Percentiles rank a stretch among this genome's conserved stretches.
phyloP scores from a whole-genome alignment of 2,797 vertebrate species.

The Emys orbicularis region DNA sequence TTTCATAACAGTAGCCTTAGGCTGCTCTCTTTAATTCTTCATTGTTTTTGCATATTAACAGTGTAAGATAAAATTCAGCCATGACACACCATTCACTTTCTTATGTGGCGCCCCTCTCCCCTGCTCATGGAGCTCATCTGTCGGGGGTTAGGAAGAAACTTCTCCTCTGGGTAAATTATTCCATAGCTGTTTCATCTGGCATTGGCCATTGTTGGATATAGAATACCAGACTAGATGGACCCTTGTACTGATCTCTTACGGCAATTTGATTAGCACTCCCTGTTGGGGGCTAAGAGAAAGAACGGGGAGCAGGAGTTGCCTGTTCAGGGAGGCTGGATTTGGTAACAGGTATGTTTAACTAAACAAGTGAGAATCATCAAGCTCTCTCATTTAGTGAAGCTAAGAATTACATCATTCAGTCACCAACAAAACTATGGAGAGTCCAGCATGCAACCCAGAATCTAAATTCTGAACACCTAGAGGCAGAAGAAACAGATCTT shows the following conservation, averaged over 20 bases:
- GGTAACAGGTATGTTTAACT: not conserved
- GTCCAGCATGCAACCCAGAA: not conserved
- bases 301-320: not conserved
- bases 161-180: not conserved
- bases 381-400: not conserved
- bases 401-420: not conserved
- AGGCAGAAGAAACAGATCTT: not conserved
- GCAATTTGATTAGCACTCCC: not conserved
- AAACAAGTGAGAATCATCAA: not conserved
- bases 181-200: not conserved
- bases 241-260: not conserved
- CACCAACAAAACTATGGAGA: not conserved
- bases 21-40: not conserved
- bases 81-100: not conserved
- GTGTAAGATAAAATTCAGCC: not conserved
- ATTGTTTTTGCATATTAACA: not conserved
- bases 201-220: not conserved
- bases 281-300: not conserved
- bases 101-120: not conserved
- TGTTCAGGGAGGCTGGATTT: not conserved
- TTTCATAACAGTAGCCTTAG: not conserved
- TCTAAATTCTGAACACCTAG: not conserved
- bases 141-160: not conserved
- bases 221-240: accelerated
- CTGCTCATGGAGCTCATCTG: not conserved